These are phyloP conservation scores for Drosophila rhopaloa DNA, from an alignment of 1,140 invertebrate genomes.

Conservation along the genomic window DNA sequence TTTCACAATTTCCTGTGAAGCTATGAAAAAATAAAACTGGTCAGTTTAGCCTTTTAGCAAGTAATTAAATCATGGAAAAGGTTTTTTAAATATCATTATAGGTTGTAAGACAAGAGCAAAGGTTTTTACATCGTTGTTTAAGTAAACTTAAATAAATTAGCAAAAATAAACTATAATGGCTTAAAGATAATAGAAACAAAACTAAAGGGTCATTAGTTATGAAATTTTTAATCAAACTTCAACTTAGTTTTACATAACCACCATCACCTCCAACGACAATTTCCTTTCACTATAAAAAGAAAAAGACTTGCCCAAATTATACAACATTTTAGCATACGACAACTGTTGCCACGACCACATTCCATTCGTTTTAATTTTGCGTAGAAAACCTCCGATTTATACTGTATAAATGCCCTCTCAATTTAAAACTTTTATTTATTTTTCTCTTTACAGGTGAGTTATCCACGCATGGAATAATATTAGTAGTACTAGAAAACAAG, in stretches of 20 bases:
- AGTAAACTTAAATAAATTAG: too few relatives aligned
- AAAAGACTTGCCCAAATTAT: conserved; percentile 5
- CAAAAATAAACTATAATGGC: too few relatives aligned
- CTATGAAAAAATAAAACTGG: not conserved
- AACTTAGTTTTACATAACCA: conserved; percentile 2
- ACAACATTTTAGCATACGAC: conserved; percentile 13
- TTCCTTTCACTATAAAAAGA: conserved; percentile 12
- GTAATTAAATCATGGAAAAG: too few relatives aligned
- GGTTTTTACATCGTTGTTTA: too few relatives aligned
- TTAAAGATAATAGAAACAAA: too few relatives aligned
- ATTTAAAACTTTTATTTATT: conserved; percentile 15
- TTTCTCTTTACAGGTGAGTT: conserved; percentile 70
- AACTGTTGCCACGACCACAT: not conserved
- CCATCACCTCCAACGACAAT: not conserved
- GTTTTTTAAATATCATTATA: too few relatives aligned
- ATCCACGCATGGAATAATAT: conserved; percentile 13
- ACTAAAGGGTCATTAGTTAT: too few relatives aligned
- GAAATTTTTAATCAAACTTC: not conserved
- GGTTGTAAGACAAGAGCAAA: too few relatives aligned
- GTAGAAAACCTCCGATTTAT: conserved; percentile 12
- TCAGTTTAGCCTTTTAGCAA: too few relatives aligned
- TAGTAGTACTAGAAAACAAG: not conserved
- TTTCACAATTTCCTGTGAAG: not conserved
- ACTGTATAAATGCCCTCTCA: conserved; percentile 6
- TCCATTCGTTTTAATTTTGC: conserved; percentile 1